Base-by-base conservation (phyloP, 2,797 vertebrate species). In the Echeneis naucrates region DNA sequence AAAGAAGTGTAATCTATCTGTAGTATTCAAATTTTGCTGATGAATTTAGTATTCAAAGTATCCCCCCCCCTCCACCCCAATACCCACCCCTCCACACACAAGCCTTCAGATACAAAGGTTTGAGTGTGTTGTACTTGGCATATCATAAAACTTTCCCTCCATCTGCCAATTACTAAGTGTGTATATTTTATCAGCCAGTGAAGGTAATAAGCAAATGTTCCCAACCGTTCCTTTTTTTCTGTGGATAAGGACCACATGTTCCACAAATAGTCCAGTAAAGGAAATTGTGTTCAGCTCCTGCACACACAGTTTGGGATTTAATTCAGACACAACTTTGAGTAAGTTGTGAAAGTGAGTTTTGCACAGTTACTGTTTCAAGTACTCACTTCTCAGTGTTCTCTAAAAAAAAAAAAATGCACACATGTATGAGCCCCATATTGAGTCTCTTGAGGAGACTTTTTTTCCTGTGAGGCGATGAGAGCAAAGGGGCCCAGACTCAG, bases 381-480 rank as follows among this genome's bases (percentile, higher is more conserved):
- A 13, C 10, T 45, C n/a, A 8, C 44, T 48, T 40, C 8, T 58
- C 58, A 48, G 33, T 64, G 66, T 65, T 69, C 62, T 47, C 53
- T 56, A 67, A 30, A 47, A 48, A 75, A 71, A 47, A 48, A 75
- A 71, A 66, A 57, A 38, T 12, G 26, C 67, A 60, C 63, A 27
- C 58, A 23, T 21, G 74, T 67, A 60, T 75, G 70, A 88, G 68
- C 80, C 76, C 19, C 72, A 32, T 54, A n/a, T 69, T 60, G 35
- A 74, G 85, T 91, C 91, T 90, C 92, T 76, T 78, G 91, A 89
- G 91, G 67, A 80, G 63, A 69, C 74, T 67, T 78, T 72, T 77
- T 88, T 91, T 93, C 90, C 90, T 89, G 82, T 92, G 87, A 86
- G 87, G 77, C 84, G 63, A 42, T 67, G 80, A 75, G 72, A 83